Evolutionary conservation across 1,140 invertebrate species (phyloP), one percentile per base, ranked within the genome.

Genomic region (Drosophila pseudoobscura): DNA sequence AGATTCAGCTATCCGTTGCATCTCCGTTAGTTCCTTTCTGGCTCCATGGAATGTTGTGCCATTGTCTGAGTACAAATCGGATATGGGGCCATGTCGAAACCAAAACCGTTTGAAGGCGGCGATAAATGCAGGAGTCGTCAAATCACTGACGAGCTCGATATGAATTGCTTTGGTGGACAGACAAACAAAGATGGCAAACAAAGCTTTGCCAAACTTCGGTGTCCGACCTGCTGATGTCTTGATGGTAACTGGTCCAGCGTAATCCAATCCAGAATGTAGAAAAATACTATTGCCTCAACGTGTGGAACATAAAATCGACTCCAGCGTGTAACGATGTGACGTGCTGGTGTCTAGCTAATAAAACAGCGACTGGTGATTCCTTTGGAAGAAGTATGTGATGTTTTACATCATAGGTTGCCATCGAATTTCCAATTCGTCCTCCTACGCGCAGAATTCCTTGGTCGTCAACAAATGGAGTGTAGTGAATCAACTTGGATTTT

Each of bases 1-100:
- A 20, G 20, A 20, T 20, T 1, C 20, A 20, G 20, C 20, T 20
- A 20, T 20, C 20, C 20, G 20, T 20, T 20, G 20, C 20, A 20
- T 20, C 20, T 20, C 20, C 20, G 20, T 20, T 20, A 20, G 20
- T 20, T 20, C 20, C 20, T 20, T 20, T 20, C 26, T 55, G n/a
- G 53, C 22, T 24, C n/a, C 39, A 24, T 55, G 53, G 15, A 44
- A 44, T 3, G 39, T 55, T 17, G 39, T 15, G 13, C 53, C 53
- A n/a, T 54, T 54, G 52, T 54, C 52, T 7, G 35, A 54, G n/a
- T 54, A 41, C 24, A 41, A 41, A 11, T 54, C 52, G 3, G 6
- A 52, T 11, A 52, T 52, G 5, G 50, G 29, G 8, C 15, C 50
- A 17, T 29, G 29, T 17, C 50, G 31, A 53, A 1, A 29, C 29